Percentiles rank a stretch among this genome's conserved stretches.
Evolutionary conservation across 2,797 vertebrate genomes (phyloP).

Genomic region (Uromys caudimaculatus): DNA sequence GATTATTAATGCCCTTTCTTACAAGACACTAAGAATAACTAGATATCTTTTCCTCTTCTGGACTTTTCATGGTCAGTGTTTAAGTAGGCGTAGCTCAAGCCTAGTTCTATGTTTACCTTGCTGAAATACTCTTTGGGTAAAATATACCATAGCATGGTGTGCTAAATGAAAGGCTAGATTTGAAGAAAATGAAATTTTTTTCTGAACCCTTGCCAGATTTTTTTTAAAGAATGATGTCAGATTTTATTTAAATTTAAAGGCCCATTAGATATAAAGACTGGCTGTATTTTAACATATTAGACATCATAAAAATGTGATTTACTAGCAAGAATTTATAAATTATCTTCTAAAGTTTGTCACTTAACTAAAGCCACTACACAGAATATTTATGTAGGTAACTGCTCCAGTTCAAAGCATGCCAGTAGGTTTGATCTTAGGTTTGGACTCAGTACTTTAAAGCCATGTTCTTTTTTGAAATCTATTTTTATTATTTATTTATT

Average conservation of each 20-base stretch:
- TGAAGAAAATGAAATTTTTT: constrained; percentile 39
- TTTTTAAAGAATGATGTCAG: constrained; percentile 41
- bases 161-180: constrained; percentile 27
- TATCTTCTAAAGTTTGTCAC: constrained; percentile 49
- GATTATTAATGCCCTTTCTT: not conserved
- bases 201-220: constrained; percentile 22
- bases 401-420: constrained; percentile 3
- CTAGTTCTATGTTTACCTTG: not conserved
- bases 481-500: not conserved
- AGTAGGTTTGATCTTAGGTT: constrained; percentile 15
- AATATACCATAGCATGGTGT: not conserved
- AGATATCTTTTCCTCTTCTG: constrained; percentile 15
- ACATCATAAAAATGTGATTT: constrained; percentile 48
- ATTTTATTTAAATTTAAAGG: constrained; percentile 18
- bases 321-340: constrained; percentile 55
- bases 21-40: not conserved
- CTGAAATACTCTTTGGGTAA: constrained; percentile 17
- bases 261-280: constrained; percentile 11
- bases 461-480: not conserved
- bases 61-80: constrained; percentile 4
- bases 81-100: not conserved
- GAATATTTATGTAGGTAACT: constrained; percentile 27
- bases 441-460: constrained; percentile 39
- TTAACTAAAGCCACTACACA: constrained; percentile 4
- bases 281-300: not conserved